Evolutionary conservation across 2,888 invertebrate genomes (phyloP), one percentile per base, ranked within the genome.

Genomic region (Corbicula japonica): DNA sequence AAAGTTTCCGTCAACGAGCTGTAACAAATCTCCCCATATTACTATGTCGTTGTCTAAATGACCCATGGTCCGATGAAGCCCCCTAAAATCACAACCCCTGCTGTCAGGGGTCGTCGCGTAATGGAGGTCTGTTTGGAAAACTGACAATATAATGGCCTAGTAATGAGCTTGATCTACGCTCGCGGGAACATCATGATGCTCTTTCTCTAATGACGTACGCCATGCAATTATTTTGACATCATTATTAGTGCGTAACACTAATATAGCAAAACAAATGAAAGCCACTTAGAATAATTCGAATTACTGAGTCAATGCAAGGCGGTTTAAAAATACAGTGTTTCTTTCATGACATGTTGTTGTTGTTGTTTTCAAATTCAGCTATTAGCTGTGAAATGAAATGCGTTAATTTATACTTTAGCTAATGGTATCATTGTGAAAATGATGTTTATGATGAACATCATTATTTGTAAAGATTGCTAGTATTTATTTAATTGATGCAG

Each of bases 151-250:
- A 72, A 77, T 68, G 68, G 34, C 52, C 23, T 44, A 52, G 60
- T 77, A 77, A 77, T 77, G 77, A 77, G 58, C 26, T 66, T 61
- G 62, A 65, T 50, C 46, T 41, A 38, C 35, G 58, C 26, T n/a
- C 28, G 38, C 5, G 23, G 15, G 32, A 12, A 62, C 30, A 56
- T 73, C 56, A 73, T 73, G 65, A 56, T 41, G 63, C 65, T 46
- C 72, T 73, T 52, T 56, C 21, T n/a, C 21, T 62, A 63, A 56
- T 70, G 73, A 60, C 61, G 38, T 34, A 52, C 38, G 52, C 52
- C 30, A 23, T 8, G 56, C 60, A 69, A 82, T 82, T 76, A 82
- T 69, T 76, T 76, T 73, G 70, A 78, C 73, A 76, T 82, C 78
- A 82, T 76, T 72, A 78, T 76, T 79, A 76, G 56, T 46, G 38